Percentiles rank a stretch among this genome's conserved stretches.
phyloP scores from a whole-genome alignment of 2,797 vertebrate species.

The Furcifer pardalis region DNA sequence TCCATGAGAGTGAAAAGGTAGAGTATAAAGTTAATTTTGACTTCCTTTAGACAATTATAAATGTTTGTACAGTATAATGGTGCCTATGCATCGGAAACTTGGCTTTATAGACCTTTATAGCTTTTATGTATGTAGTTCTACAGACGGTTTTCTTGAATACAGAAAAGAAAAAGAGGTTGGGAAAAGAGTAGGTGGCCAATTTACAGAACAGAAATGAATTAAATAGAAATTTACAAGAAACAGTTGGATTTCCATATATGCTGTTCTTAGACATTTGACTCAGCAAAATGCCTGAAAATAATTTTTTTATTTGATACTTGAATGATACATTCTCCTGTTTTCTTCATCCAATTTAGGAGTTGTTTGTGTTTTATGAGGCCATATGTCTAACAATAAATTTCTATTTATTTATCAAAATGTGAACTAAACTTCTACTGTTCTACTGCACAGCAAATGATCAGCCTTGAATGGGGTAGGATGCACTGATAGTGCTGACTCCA shows the following conservation, averaged over 20 bases:
- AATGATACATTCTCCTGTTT: background rate
- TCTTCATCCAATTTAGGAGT: conserved; percentile 33
- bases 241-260: conserved; percentile 35
- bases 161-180: background rate
- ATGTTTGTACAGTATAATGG: background rate
- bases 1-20: background rate
- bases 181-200: background rate
- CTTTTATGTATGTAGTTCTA: background rate
- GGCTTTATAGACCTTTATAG: background rate
- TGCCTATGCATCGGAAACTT: background rate
- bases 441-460: background rate
- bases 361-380: conserved; percentile 4
- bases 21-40: background rate
- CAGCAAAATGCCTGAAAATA: conserved; percentile 22
- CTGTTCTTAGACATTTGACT: background rate
- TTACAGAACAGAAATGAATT: background rate
- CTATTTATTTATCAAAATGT: conserved; percentile 5
- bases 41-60: background rate
- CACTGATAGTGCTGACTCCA: background rate
- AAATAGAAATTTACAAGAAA: conserved; percentile 19
- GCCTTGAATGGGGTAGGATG: background rate
- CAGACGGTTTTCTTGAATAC: background rate
- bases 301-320: conserved; percentile 40
- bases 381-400: background rate
- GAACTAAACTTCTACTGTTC: background rate